Percentiles rank a stretch among this genome's conserved stretches.
These are phyloP conservation scores for Myrmecophaga tridactyla DNA, from an alignment of 2,113 vertebrate genomes.

Conservation along the genomic window DNA sequence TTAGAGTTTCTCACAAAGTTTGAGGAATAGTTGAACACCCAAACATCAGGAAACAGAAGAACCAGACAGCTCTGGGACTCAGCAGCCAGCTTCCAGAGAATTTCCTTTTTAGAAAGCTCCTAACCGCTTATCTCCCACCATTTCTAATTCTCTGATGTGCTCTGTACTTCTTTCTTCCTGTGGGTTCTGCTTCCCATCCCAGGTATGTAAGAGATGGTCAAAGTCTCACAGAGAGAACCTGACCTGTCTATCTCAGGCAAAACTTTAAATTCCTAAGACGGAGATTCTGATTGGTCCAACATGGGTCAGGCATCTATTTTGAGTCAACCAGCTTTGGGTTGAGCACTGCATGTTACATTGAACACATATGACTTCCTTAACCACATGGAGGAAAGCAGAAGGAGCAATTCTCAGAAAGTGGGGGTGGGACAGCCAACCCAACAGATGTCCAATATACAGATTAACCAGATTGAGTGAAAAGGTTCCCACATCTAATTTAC, in stretches of 20 bases:
- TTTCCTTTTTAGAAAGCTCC: not conserved
- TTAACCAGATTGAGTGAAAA: not conserved
- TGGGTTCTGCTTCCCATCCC: not conserved
- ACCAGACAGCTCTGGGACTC: not conserved
- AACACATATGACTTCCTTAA: not conserved
- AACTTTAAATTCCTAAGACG: not conserved
- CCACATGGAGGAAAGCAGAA: not conserved
- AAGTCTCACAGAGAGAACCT: not conserved
- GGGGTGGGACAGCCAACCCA: not conserved
- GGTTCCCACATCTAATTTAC: not conserved
- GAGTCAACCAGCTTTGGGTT: not conserved
- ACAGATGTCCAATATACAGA: not conserved
- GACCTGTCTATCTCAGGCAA: not conserved
- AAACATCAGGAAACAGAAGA: not conserved
- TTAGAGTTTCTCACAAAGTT: not conserved
- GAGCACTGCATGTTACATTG: not conserved
- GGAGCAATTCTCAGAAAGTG: not conserved
- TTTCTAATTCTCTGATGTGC: not conserved
- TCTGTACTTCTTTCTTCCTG: not conserved
- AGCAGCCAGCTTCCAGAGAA: not conserved
- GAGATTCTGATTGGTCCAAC: not conserved
- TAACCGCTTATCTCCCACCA: not conserved
- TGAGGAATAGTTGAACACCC: not conserved
- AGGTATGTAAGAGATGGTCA: not conserved
- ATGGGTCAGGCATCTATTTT: not conserved